A percentile compares a stretch with the other conserved stretches of the same genome.
Conservation (phyloP, 1,140 invertebrate genomes). For the Liolophura sinensis region DNA sequence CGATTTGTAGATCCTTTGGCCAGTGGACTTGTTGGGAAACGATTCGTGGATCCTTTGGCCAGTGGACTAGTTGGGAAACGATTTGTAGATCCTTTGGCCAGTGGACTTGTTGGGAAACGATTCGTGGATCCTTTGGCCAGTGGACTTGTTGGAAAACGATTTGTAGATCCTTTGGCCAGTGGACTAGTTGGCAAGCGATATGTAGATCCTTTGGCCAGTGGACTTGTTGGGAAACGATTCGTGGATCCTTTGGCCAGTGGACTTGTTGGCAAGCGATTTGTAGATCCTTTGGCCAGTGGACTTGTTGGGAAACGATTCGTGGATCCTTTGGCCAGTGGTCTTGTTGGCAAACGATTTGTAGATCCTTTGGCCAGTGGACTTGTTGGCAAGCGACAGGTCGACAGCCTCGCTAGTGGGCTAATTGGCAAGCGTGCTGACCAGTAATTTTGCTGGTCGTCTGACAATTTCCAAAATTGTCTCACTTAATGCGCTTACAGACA, state of each 20-base stretch:
- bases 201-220: slow-evolving; percentile 24
- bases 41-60: slow-evolving; percentile 10
- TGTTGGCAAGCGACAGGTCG: slow-evolving; percentile 18
- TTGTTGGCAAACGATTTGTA: slow-evolving; percentile 14
- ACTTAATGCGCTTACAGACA: no score
- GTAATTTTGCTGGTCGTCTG: no score
- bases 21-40: slow-evolving; percentile 17
- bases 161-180: slow-evolving; percentile 5
- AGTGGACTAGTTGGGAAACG: slow-evolving; percentile 16
- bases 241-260: neutral
- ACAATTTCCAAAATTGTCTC: no score
- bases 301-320: slow-evolving; percentile 4
- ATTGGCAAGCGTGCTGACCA: slow-evolving; percentile 24
- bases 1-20: slow-evolving; percentile 7
- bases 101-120: slow-evolving; percentile 25
- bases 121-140: slow-evolving; percentile 23
- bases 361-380: slow-evolving; percentile 6
- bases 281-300: neutral
- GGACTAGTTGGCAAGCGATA: slow-evolving; percentile 13
- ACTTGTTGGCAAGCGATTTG: neutral
- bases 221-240: slow-evolving; percentile 27
- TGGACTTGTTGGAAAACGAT: slow-evolving; percentile 27
- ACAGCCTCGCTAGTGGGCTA: slow-evolving; percentile 23
- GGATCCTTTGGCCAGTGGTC: slow-evolving; percentile 15
- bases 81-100: slow-evolving; percentile 16